Evolutionary conservation across 2,888 invertebrate species (phyloP), one percentile per base, ranked within the genome.

Genomic region (Heliconius erato): DNA sequence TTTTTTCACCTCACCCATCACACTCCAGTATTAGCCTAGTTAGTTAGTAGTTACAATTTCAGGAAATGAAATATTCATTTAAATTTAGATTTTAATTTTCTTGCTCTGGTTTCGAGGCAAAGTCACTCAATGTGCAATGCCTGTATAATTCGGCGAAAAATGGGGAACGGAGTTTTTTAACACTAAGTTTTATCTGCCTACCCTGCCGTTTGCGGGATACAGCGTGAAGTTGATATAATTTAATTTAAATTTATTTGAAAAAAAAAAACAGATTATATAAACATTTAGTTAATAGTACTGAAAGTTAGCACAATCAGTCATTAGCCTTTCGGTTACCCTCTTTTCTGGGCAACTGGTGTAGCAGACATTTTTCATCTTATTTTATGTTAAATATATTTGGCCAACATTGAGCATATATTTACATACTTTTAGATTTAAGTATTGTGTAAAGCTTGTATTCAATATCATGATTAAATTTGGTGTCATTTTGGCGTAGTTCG

Each of bases 321-420:
- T 79, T n/a, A 63, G 63, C 5, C 49, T 65, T n/a, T 74, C n/a
- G 65, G 40, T n/a, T 65, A 74, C 23, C 63, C 44, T 44, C 26
- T 74, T 59, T 49, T 26, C 54, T 3, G 16, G 26, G 26, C 23
- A 67, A 35, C 54, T 67, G 67, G 26, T 80, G 49, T 44, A 49
- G 12, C 23, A 12, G 68, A 67, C 54, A 40, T 80, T 40, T 68
- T 35, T 67, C 26, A 7, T 9, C 23, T 23, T 63, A 26, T 44
- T n/a, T 49, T 49, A 72, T 26, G 2, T 71, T 40, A 71, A 44
- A 44, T 26, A 71, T 12, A 72, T 6, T n/a, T 49, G 3, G 40
- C 0, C 26, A 72, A n/a, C 16, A 26, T 19, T 26, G 26, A 44
- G n/a, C n/a, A 63, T 63, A 12, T 44, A 26, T 72, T 12, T 72